These are phyloP conservation scores for Deroplatys truncata DNA, from an alignment of 2,888 invertebrate genomes.

Conservation along the genomic window DNA sequence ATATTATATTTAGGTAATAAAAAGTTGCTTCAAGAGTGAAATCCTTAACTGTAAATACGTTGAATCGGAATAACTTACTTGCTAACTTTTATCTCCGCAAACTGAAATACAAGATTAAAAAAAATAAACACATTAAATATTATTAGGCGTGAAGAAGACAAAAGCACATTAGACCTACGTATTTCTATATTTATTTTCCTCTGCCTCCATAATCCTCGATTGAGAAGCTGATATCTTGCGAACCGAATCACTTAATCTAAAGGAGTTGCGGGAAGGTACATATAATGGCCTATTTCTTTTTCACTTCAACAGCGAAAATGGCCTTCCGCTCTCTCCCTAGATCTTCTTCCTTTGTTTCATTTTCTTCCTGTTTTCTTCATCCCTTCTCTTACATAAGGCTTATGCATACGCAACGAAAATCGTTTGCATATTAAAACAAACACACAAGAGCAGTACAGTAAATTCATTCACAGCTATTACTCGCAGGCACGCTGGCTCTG, in stretches of 20 bases:
- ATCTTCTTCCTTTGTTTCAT: neutral
- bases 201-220: neutral
- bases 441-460: neutral
- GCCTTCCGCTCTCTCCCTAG: neutral
- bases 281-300: neutral
- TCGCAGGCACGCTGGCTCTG: neutral
- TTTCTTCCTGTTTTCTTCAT: neutral
- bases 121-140: neutral
- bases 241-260: neutral
- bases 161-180: neutral
- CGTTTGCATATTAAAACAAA: slow-evolving; percentile 10
- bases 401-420: neutral
- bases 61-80: too few species aligned
- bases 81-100: neutral
- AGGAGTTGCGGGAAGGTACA: neutral
- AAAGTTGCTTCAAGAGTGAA: too few species aligned
- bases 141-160: neutral
- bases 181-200: neutral
- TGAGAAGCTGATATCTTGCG: neutral
- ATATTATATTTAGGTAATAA: too few species aligned
- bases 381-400: neutral
- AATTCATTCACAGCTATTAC: slow-evolving; percentile 9
- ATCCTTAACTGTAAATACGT: too few species aligned
- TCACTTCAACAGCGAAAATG: neutral
- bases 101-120: neutral